phyloP scores from a whole-genome alignment of 37 sponge, comb jelly and placozoan species.

The Beroe ovata region DNA sequence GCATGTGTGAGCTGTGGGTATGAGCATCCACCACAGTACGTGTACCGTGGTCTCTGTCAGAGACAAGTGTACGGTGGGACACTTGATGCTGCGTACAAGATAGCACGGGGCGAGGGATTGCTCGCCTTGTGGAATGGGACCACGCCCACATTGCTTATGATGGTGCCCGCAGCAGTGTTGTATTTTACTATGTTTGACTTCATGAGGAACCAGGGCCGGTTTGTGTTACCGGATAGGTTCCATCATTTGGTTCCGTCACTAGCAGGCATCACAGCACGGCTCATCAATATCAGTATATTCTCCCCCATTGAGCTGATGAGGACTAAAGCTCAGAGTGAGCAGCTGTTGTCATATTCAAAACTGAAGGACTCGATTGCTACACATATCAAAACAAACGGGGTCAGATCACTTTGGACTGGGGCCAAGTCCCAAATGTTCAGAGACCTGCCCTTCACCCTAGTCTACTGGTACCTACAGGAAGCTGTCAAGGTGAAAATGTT shows the following conservation, averaged over 20 bases:
- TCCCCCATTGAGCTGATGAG: conserved; percentile 34
- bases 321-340: conserved; percentile 47
- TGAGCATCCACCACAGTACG: conserved; percentile 8
- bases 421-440: conserved; percentile 24
- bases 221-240: background rate
- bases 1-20: conserved; percentile 37
- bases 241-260: conserved; percentile 19
- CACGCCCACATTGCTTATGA: conserved; percentile 25
- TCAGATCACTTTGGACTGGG: conserved; percentile 32
- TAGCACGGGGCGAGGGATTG: background rate
- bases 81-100: conserved; percentile 19
- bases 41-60: conserved; percentile 41
- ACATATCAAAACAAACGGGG: conserved; percentile 24
- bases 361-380: conserved; percentile 4
- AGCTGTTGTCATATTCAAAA: background rate
- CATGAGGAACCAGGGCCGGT: conserved; percentile 26
- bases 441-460: conserved; percentile 39
- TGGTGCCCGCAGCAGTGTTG: conserved; percentile 15
- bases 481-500: background rate
- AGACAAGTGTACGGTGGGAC: conserved; percentile 13
- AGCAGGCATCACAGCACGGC: conserved; percentile 12
- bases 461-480: conserved; percentile 60
- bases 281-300: background rate
- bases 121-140: conserved; percentile 41
- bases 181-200: conserved; percentile 55